A percentile compares a stretch with the other conserved stretches of the same genome.
phyloP scores from a whole-genome alignment of 2,888 invertebrate species.

The Cosmia trapezina region DNA sequence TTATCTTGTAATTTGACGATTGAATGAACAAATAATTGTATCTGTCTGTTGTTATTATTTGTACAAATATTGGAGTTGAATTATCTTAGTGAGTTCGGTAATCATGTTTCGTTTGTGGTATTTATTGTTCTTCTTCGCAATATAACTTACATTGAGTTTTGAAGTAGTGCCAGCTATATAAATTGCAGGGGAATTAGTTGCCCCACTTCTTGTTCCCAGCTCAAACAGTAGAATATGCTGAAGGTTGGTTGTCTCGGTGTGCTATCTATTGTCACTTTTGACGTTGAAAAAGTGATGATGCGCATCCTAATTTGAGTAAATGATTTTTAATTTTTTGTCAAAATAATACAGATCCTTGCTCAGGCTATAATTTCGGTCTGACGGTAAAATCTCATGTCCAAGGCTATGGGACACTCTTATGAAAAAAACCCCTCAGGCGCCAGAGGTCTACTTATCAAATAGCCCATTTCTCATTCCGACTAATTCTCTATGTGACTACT shows the following conservation, averaged over 20 bases:
- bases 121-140: neutral
- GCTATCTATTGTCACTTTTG: neutral
- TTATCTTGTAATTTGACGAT: constrained; percentile 38
- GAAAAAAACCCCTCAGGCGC: too few species aligned
- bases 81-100: constrained; percentile 31
- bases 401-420: neutral
- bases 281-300: neutral
- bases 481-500: too few species aligned
- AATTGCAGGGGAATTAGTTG: neutral
- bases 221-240: too few species aligned
- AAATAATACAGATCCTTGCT: neutral
- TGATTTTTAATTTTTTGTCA: neutral
- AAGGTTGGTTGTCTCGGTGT: neutral
- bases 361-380: neutral
- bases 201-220: neutral
- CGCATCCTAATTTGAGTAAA: neutral
- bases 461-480: too few species aligned
- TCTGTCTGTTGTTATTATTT: constrained; percentile 26
- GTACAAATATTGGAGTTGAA: constrained; percentile 34
- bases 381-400: neutral
- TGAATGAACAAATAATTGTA: constrained; percentile 40
- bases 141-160: neutral
- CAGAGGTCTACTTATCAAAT: too few species aligned
- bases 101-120: constrained; percentile 9
- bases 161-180: neutral